Evolutionary conservation across 2,797 vertebrate genomes (phyloP), one percentile per base, ranked within the genome.

Genomic region (Crenichthys baileyi): DNA sequence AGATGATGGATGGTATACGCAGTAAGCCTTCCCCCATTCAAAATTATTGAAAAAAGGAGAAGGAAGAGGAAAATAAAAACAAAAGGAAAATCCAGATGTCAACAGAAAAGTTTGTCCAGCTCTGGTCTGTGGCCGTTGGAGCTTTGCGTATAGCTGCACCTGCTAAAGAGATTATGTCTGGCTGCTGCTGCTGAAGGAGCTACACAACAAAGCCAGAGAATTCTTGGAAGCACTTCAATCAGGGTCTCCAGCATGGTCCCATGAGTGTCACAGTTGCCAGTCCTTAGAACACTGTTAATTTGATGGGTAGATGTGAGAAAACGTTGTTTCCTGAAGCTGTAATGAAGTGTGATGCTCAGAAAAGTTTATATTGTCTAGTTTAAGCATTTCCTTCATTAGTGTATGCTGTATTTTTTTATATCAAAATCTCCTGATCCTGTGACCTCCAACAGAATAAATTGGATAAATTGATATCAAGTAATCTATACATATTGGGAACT

Each of bases 21-120:
- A 87, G 87, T 74, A 87, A 94, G 90, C 94, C 90, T 91, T 90
- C 79, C 87, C 88, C 94, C 92, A 91, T 91, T 95, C 89, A 94
- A 60, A 22, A 0, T 11, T 67, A 41, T 81, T n/a, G n/a, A 72
- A 55, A 74, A 26, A 63, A 85, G 63, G 83, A 83, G 41, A 75
- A 87, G 41, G 83, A 86, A 78, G 90, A 86, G 77, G 79, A 92
- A 88, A 85, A 86, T 76, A 89, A 90, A 88, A 83, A 78, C 65
- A 73, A 87, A 94, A 92, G 94, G 92, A 93, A 94, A 95, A 95
- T 95, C 94, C 95, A 96, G 96, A 96, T 96, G 95, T 96, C 93
- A 95, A 95, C 94, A 94, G 93, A 95, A 95, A 96, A 95, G 93
- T 94, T 92, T 90, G 93, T 95, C 83, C 94, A 95, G 94, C 92